Conservation (phyloP, 2,797 vertebrate species). For the Trematomus bernacchii region DNA sequence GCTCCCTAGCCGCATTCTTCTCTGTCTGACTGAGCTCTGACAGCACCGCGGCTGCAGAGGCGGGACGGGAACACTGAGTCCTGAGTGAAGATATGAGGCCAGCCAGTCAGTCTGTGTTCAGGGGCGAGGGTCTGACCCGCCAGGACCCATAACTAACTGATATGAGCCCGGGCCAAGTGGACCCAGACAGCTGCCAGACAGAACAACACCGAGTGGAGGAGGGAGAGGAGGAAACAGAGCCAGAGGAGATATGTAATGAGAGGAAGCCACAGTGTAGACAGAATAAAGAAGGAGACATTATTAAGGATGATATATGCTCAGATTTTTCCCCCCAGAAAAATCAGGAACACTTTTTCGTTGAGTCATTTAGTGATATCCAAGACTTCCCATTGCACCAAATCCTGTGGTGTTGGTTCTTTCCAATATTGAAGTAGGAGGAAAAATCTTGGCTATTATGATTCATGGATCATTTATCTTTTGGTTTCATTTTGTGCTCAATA, state of each 20-base stretch:
- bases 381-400: slow-evolving; percentile 54
- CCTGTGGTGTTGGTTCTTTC: slow-evolving; percentile 36
- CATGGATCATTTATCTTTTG: slow-evolving; percentile 35
- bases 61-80: slow-evolving; percentile 78
- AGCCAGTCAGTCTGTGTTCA: slow-evolving; percentile 79
- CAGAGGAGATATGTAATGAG: slow-evolving; percentile 36
- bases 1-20: slow-evolving; percentile 71
- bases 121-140: slow-evolving; percentile 75
- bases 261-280: slow-evolving; percentile 49
- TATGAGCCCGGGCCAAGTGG: slow-evolving; percentile 77
- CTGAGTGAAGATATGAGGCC: slow-evolving; percentile 76
- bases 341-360: slow-evolving; percentile 38
- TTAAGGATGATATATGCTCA: slow-evolving; percentile 44
- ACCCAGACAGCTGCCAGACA: slow-evolving; percentile 68
- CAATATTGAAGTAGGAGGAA: slow-evolving; percentile 38
- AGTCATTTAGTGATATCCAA: slow-evolving; percentile 50
- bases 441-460: slow-evolving; percentile 47
- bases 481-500: slow-evolving; percentile 38
- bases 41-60: slow-evolving; percentile 69
- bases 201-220: slow-evolving; percentile 58
- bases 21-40: slow-evolving; percentile 72
- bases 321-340: slow-evolving; percentile 39
- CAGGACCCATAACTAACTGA: slow-evolving; percentile 81
- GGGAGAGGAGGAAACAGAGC: slow-evolving; percentile 22
- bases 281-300: slow-evolving; percentile 44